Evolutionary conservation across 2,888 invertebrate genomes (phyloP).

Genomic region (Cremastinae sp.): DNA sequence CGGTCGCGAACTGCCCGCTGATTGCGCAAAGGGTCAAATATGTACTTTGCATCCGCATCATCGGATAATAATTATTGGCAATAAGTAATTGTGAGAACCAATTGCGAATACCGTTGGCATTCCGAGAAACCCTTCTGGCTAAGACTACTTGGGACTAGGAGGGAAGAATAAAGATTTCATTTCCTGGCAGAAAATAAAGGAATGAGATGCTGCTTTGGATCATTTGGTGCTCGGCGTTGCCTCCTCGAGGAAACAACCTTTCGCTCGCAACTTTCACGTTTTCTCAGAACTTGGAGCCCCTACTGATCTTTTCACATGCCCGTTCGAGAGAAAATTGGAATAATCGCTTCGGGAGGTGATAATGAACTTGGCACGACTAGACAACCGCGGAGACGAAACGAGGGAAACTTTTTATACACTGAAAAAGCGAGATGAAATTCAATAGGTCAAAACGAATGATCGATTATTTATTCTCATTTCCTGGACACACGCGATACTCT

Average conservation of each 20-base stretch:
- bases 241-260: slow-evolving; percentile 25
- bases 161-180: slow-evolving; percentile 49
- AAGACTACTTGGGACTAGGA: slow-evolving; percentile 8
- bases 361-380: slow-evolving; percentile 44
- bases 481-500: slow-evolving; percentile 1
- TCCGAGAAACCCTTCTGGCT: slow-evolving; percentile 45
- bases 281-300: slow-evolving; percentile 26
- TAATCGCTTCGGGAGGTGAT: slow-evolving; percentile 55
- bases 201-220: slow-evolving; percentile 37
- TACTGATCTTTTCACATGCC: slow-evolving; percentile 26
- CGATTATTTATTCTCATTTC: slow-evolving; percentile 39
- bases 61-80: slow-evolving; percentile 56
- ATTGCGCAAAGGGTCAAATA: slow-evolving; percentile 43
- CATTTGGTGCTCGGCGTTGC: slow-evolving; percentile 49
- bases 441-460: slow-evolving; percentile 33
- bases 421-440: slow-evolving; percentile 1
- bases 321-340: slow-evolving; percentile 52
- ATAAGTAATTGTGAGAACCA: slow-evolving; percentile 61
- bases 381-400: slow-evolving; percentile 6
- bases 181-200: slow-evolving; percentile 21
- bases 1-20: slow-evolving; percentile 32
- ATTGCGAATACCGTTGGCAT: slow-evolving; percentile 51
- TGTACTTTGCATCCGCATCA: slow-evolving; percentile 41
- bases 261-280: slow-evolving; percentile 26
- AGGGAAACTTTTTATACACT: slow-evolving; percentile 16